Conservation (phyloP, 2,113 vertebrate genomes). For the Platycercus adscitus region DNA sequence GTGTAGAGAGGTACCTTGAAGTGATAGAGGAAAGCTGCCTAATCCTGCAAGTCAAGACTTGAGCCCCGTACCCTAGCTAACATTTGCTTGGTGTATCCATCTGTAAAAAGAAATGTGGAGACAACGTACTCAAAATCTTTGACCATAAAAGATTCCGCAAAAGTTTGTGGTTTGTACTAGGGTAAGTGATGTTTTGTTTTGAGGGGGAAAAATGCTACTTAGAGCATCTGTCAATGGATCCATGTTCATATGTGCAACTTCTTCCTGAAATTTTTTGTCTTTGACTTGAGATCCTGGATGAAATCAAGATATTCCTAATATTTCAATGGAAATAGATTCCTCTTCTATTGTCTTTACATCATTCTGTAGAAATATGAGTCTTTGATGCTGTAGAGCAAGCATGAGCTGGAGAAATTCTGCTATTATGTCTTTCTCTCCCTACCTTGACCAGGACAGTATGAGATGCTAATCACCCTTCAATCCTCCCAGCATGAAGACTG, state of each 20-base stretch:
- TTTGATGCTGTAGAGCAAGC: background rate
- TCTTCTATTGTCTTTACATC: background rate
- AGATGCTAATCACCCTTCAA: slow-evolving; percentile 30
- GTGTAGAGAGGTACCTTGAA: background rate
- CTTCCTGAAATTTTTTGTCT: background rate
- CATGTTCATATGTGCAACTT: background rate
- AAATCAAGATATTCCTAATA: background rate
- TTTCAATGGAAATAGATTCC: background rate
- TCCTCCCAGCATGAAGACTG: background rate
- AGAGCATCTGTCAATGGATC: background rate
- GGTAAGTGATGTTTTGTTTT: background rate
- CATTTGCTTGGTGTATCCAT: background rate
- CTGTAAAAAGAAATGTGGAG: background rate
- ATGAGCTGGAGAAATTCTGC: background rate
- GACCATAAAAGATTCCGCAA: background rate
- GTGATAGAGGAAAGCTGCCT: background rate
- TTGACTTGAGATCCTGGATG: background rate
- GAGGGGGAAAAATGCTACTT: background rate
- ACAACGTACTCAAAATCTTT: background rate
- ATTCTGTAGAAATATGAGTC: background rate
- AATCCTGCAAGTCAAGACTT: background rate
- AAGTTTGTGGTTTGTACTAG: background rate
- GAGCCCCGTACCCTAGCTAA: background rate
- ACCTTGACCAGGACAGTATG: background rate
- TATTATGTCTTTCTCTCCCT: background rate